phyloP scores from a whole-genome alignment of 2,797 vertebrate genomes.

The Sebastes taczanowskii region DNA sequence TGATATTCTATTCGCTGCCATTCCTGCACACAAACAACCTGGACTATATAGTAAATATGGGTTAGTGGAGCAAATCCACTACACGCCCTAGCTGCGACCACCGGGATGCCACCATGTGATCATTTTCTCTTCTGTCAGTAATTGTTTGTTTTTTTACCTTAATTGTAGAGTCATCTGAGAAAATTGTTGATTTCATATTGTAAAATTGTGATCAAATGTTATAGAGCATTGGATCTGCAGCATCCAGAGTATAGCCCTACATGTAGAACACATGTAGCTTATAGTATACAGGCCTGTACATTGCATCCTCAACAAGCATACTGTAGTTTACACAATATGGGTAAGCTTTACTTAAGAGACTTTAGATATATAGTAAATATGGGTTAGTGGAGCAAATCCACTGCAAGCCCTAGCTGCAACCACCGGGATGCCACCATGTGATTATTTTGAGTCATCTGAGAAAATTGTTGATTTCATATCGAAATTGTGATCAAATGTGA shows the following conservation, averaged over 20 bases:
- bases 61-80: conserved; percentile 77
- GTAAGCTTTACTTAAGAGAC: background rate
- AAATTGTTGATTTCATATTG: background rate
- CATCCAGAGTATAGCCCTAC: conserved; percentile 2
- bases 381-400: conserved; percentile 78
- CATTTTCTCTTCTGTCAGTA: background rate
- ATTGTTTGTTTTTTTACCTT: background rate
- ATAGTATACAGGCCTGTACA: conserved; percentile 45
- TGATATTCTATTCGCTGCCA: conserved; percentile 9
- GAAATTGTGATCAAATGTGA: background rate
- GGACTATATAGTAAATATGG: conserved; percentile 58
- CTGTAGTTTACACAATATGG: background rate
- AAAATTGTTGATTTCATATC: background rate
- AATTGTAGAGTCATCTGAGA: no score
- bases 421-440: conserved; percentile 15
- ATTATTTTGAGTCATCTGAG: background rate
- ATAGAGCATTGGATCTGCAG: conserved; percentile 2
- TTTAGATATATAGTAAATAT: conserved; percentile 47
- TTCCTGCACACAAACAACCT: conserved; percentile 27
- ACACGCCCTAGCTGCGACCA: conserved; percentile 40
- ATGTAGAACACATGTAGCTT: conserved; percentile 1
- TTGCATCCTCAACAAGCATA: conserved; percentile 1
- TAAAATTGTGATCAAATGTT: background rate
- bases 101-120: conserved; percentile 7
- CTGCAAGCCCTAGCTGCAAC: conserved; percentile 35